These are phyloP conservation scores for Erynnis tages DNA, from an alignment of 2,888 invertebrate species.

Conservation along the genomic window DNA sequence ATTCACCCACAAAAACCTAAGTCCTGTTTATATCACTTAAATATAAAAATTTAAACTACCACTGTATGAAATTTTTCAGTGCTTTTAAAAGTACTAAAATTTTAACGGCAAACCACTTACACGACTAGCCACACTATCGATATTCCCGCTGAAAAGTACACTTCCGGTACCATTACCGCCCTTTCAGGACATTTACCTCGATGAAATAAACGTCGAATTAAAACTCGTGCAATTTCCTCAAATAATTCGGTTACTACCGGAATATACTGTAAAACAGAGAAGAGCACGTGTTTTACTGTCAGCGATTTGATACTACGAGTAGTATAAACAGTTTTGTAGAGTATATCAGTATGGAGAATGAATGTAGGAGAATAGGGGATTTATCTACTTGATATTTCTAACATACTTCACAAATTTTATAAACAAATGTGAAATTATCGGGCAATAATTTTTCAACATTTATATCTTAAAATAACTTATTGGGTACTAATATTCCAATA, in stretches of 20 bases:
- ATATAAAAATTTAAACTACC: background rate
- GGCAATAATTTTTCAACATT: too few species aligned
- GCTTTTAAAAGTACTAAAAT: background rate
- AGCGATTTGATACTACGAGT: background rate
- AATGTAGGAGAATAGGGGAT: too few species aligned
- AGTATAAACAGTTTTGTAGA: too few species aligned
- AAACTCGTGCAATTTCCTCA: slow-evolving; percentile 20
- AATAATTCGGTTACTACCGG: slow-evolving; percentile 20
- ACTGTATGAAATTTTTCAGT: background rate
- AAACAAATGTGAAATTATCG: too few species aligned
- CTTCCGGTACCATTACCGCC: slow-evolving; percentile 16
- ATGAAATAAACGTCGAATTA: slow-evolving; percentile 26
- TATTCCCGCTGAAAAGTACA: slow-evolving; percentile 8
- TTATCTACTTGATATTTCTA: too few species aligned
- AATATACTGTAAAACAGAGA: slow-evolving; percentile 5
- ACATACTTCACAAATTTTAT: too few species aligned
- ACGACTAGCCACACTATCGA: slow-evolving; percentile 2
- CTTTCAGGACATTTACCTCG: slow-evolving; percentile 23
- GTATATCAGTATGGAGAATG: too few species aligned
- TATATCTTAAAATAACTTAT: too few species aligned
- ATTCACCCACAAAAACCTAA: too few species aligned
- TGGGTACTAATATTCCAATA: too few species aligned
- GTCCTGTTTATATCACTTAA: too few species aligned
- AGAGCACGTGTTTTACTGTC: background rate
- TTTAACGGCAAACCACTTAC: background rate